Evolutionary conservation across 2,113 vertebrate species (phyloP).

Genomic region (Trachemys scripta): DNA sequence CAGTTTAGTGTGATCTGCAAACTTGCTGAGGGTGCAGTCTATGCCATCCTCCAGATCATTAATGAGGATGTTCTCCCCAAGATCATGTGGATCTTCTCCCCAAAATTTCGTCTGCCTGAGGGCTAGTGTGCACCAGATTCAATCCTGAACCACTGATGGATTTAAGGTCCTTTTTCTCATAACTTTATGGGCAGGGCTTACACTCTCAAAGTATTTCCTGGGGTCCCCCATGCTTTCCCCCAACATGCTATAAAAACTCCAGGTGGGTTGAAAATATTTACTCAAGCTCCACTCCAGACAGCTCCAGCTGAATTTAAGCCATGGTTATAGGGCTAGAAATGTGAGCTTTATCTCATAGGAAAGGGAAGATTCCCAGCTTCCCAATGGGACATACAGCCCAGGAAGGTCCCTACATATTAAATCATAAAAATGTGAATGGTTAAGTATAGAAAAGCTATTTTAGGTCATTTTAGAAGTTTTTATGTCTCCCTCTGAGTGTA

Average conservation of each 20-base stretch:
- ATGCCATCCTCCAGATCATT: too few relatives aligned
- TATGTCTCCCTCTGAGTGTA: not conserved
- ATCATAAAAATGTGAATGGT: not conserved
- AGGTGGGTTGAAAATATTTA: too few relatives aligned
- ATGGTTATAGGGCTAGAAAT: not conserved
- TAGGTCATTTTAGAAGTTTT: not conserved
- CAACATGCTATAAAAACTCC: too few relatives aligned
- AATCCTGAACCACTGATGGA: not conserved
- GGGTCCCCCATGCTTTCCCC: too few relatives aligned
- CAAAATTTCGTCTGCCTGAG: not conserved
- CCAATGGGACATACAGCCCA: not conserved
- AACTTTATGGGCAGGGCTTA: not conserved
- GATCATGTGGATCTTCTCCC: not conserved
- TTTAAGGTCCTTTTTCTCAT: not conserved
- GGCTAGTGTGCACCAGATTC: constrained; percentile 31
- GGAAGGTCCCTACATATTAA: not conserved
- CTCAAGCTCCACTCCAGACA: too few relatives aligned
- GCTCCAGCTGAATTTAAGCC: too few relatives aligned
- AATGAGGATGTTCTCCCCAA: too few relatives aligned
- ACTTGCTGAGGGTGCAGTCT: too few relatives aligned
- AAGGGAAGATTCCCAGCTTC: not conserved
- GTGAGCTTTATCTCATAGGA: not conserved
- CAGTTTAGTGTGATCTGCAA: too few relatives aligned
- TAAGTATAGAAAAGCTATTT: not conserved
- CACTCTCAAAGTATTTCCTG: too few relatives aligned